Base-by-base conservation (phyloP, 1,140 invertebrate species). In the Aphelenchoides fujianensis region DNA sequence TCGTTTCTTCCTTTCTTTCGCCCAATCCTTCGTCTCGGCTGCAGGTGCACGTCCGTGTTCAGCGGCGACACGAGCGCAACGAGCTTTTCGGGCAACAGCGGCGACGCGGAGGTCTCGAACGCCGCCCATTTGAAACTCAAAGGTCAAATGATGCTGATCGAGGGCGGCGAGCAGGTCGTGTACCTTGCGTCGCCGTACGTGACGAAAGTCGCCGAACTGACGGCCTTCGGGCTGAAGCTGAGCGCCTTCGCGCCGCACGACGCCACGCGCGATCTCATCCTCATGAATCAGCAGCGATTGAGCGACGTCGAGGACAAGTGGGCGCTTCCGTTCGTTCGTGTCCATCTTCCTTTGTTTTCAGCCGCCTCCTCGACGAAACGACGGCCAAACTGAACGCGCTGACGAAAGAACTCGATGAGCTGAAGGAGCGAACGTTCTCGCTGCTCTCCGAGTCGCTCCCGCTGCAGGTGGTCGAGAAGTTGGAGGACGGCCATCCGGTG, bases 241-340 rank as follows among this genome's bases (percentile, higher is more conserved):
- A 94, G 92, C 69, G 94, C 97, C 85, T 93, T 97, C 72, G 94
- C 95, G 2, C 87, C 97, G 5, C 95, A 97, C 84, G 95, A 98
- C 85, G 92, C 95, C 0, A 97, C 94, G 1, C 88, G 95, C 75
- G 95, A 98, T 87, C 87, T 98, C 74, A 93, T 97, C 3, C 88
- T 98, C 36, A 91, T 97, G 87, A 95, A 93, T 3, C 94, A 98
- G 85, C 94, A 96, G 85, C 96, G 96, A 85, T 93, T 96, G 86
- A 94, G 93, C 0, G 95, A 97, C 85, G 97, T 96, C 86, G 94
- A 97, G 85, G 87, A 69, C 64, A 68, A 69, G 67, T 69, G 16
- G 2, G 67, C 23, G 23, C 12, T 48, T 23, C 12, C 12, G 41
- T 48, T 48, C 41, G n/a, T n/a, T n/a, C n/a, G n/a, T n/a, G n/a